phyloP scores from a whole-genome alignment of 1,140 invertebrate species.

The Drosophila dunni region DNA sequence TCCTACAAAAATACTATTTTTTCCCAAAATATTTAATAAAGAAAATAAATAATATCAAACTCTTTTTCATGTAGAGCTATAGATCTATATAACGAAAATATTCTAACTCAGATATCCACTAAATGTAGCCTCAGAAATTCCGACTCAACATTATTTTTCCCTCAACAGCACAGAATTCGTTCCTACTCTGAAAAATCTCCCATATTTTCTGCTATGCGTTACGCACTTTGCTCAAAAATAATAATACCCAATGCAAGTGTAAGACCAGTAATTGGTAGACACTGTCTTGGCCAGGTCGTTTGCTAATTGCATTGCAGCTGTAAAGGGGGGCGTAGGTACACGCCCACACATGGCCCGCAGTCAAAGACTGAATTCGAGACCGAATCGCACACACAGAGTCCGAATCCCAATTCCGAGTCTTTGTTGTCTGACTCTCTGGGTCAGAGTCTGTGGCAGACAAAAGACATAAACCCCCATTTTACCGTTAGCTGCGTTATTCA shows the following conservation, averaged over 20 bases:
- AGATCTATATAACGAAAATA: too few species aligned
- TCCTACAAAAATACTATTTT: too few species aligned
- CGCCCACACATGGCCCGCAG: slow-evolving; percentile 47
- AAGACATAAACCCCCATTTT: slow-evolving; percentile 70
- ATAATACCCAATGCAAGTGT: not conserved
- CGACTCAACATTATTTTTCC: too few species aligned
- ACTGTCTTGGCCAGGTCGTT: slow-evolving; percentile 55
- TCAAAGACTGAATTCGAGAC: slow-evolving; percentile 16
- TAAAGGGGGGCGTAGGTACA: slow-evolving; percentile 54
- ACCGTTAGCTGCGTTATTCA: slow-evolving; percentile 81
- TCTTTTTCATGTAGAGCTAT: too few species aligned
- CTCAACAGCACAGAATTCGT: too few species aligned
- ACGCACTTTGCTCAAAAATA: not conserved
- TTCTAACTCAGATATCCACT: too few species aligned
- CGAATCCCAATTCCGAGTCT: slow-evolving; percentile 1
- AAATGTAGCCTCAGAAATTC: too few species aligned
- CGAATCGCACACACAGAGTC: not conserved
- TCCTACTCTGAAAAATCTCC: not conserved
- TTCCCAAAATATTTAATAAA: too few species aligned
- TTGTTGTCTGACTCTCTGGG: slow-evolving; percentile 36
- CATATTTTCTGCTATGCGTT: not conserved
- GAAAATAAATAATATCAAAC: too few species aligned
- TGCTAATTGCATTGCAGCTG: slow-evolving; percentile 79
- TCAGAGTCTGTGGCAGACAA: slow-evolving; percentile 53
- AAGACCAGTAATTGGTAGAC: slow-evolving; percentile 51